A percentile compares a stretch with the other conserved stretches of the same genome.
These are phyloP conservation scores for Eptesicus fuscus DNA, from an alignment of 2,113 vertebrate species.

Conservation along the genomic window DNA sequence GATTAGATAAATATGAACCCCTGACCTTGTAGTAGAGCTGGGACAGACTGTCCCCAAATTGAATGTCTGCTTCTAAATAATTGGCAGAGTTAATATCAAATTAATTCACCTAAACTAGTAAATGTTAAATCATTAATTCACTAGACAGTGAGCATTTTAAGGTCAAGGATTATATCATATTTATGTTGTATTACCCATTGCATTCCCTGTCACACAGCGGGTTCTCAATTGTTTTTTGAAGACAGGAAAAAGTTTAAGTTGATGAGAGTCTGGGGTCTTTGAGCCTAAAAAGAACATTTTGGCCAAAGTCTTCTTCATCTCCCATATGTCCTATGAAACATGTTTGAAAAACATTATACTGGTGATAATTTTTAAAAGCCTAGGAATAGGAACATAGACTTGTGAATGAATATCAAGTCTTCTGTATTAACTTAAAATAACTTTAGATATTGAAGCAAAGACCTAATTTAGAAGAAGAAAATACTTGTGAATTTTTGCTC, in stretches of 20 bases:
- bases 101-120: neutral
- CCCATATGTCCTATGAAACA: neutral
- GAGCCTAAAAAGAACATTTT: neutral
- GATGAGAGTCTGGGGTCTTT: neutral
- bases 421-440: neutral
- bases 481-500: neutral
- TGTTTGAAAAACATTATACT: neutral
- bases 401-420: neutral
- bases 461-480: neutral
- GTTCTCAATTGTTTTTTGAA: neutral
- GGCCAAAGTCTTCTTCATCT: neutral
- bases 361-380: neutral
- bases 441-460: constrained; percentile 6
- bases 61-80: neutral
- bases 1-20: neutral
- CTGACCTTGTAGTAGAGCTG: neutral
- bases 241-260: neutral
- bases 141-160: neutral
- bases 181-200: neutral
- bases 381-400: neutral
- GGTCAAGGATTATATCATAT: neutral
- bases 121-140: neutral
- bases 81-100: neutral
- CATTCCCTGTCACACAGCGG: neutral
- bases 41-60: neutral